Percentiles rank a stretch among this genome's conserved stretches.
These are phyloP conservation scores for Helarctos malayanus DNA, from an alignment of 2,797 vertebrate species.

Conservation along the genomic window DNA sequence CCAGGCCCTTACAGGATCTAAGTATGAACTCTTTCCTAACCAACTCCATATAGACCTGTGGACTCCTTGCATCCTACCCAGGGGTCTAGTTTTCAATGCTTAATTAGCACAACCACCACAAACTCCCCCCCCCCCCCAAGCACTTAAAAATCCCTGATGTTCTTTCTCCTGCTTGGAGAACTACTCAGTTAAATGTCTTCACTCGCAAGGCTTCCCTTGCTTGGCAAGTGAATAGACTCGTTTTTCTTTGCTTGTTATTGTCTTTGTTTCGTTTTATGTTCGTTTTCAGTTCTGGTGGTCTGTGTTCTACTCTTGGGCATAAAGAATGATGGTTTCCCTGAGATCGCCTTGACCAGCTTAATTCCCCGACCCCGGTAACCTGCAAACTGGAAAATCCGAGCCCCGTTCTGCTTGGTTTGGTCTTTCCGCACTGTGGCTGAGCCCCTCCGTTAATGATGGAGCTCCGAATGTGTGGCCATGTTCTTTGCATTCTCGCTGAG, in stretches of 20 bases:
- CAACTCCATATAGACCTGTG: neutral
- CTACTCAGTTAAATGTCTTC: neutral
- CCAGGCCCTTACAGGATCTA: neutral
- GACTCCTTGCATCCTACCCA: neutral
- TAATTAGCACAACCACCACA: neutral
- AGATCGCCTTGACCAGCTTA: neutral
- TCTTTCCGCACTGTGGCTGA: too few species aligned
- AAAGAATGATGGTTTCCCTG: neutral
- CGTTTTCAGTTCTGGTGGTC: neutral
- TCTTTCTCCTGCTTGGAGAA: neutral
- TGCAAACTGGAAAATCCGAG: neutral
- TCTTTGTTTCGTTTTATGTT: neutral
- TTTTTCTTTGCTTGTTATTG: neutral
- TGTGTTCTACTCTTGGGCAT: neutral
- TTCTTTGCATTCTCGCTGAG: rapidly evolving
- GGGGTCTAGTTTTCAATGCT: neutral
- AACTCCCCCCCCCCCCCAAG: neutral
- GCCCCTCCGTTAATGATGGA: rapidly evolving
- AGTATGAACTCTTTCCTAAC: neutral
- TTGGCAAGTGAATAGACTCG: neutral
- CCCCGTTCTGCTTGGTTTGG: neutral
- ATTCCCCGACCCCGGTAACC: rapidly evolving
- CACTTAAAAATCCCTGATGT: too few species aligned
- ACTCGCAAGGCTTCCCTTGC: neutral
- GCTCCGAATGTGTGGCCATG: neutral